Evolutionary conservation across 2,888 invertebrate species (phyloP).

Genomic region (Chaetoderma sp.): DNA sequence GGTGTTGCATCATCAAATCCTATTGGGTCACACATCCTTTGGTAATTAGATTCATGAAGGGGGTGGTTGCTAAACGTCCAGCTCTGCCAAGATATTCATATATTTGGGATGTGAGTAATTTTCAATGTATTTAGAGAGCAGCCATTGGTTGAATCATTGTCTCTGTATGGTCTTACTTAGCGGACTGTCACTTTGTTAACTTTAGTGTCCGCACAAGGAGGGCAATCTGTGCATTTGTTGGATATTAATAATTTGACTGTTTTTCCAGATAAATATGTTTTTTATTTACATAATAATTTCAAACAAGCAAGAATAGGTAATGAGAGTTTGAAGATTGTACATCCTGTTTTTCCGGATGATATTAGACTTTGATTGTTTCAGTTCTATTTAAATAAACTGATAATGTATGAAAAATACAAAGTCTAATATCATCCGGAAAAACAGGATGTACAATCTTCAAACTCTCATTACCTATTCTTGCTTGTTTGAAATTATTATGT

Average conservation of each 20-base stretch:
- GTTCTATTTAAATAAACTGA: too few species aligned
- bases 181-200: conserved; percentile 31
- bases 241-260: conserved; percentile 20
- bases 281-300: conserved; percentile 21
- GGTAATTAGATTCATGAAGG: conserved; percentile 35
- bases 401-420: conserved; percentile 14
- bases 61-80: conserved; percentile 28
- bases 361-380: conserved; percentile 21
- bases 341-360: conserved; percentile 17
- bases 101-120: conserved; percentile 35
- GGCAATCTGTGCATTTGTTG: conserved; percentile 27
- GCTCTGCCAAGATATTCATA: conserved; percentile 23
- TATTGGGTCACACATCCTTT: conserved; percentile 8
- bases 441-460: too few species aligned
- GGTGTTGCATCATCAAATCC: background rate
- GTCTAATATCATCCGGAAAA: too few species aligned
- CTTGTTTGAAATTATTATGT: too few species aligned
- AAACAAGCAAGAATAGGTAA: conserved; percentile 28
- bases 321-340: conserved; percentile 10
- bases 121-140: conserved; percentile 21
- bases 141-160: conserved; percentile 15
- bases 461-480: too few species aligned
- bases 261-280: background rate
- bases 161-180: conserved; percentile 14
- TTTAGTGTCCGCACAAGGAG: conserved; percentile 31